A percentile compares a stretch with the other conserved stretches of the same genome.
Conservation (phyloP, 53 echinoderm and acorn worm species). For the Antedon mediterranea region DNA sequence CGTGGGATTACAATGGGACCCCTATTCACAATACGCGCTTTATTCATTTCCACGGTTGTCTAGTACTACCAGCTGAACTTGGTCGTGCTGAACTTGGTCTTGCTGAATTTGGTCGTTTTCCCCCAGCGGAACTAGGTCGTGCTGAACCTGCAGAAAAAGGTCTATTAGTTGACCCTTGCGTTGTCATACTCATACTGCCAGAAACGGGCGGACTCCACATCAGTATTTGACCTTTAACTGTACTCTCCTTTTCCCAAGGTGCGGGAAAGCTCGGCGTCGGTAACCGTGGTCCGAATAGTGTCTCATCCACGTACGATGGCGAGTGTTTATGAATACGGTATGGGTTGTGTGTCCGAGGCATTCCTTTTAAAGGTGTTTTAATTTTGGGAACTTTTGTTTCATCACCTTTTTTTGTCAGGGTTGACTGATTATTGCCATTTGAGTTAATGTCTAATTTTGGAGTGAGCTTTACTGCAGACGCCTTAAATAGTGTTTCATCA, state of each 20-base stretch:
- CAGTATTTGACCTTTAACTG: slow-evolving; percentile 27
- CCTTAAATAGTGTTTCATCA: slow-evolving; percentile 60
- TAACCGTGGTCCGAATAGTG: slow-evolving; percentile 59
- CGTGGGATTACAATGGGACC: no score
- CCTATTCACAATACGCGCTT: not conserved
- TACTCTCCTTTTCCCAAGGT: slow-evolving; percentile 67
- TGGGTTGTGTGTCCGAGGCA: slow-evolving; percentile 39
- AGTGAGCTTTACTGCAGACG: not conserved
- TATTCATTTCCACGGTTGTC: slow-evolving; percentile 28
- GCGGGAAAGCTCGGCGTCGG: slow-evolving; percentile 49
- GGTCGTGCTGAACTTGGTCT: slow-evolving; percentile 31
- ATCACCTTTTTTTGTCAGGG: slow-evolving; percentile 1
- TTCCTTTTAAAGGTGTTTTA: slow-evolving; percentile 15
- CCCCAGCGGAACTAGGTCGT: slow-evolving; percentile 9
- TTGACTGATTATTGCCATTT: not conserved
- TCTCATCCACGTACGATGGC: slow-evolving; percentile 60
- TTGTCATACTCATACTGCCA: slow-evolving; percentile 42
- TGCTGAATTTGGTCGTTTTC: slow-evolving; percentile 37
- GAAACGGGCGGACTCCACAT: slow-evolving; percentile 71
- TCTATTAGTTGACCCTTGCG: not conserved
- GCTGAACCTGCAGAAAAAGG: slow-evolving; percentile 21
- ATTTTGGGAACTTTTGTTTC: slow-evolving; percentile 19
- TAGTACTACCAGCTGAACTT: slow-evolving; percentile 21
- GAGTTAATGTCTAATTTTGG: not conserved
- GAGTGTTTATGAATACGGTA: slow-evolving; percentile 23